phyloP scores from a whole-genome alignment of 2,797 vertebrate species.

The Vireo griseus region DNA sequence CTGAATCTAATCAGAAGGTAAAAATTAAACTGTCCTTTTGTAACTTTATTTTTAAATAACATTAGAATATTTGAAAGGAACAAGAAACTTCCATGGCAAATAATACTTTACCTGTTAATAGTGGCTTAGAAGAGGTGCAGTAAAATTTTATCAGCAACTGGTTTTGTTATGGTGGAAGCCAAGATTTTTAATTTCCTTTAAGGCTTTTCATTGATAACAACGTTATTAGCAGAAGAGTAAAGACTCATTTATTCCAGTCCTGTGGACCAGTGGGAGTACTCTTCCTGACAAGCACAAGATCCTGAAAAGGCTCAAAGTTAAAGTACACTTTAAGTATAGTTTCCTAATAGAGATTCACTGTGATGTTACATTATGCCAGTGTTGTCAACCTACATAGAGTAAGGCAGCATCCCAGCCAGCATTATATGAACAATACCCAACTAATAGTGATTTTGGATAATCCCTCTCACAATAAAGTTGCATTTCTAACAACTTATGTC shows the following conservation, averaged over 20 bases:
- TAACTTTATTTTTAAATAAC: background rate
- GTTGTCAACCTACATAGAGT: background rate
- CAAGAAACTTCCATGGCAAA: background rate
- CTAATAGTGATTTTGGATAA: background rate
- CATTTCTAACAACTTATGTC: background rate
- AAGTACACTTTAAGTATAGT: background rate
- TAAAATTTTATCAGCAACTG: background rate
- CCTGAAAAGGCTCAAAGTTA: background rate
- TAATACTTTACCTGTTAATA: background rate
- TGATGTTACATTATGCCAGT: background rate
- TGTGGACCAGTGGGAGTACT: background rate
- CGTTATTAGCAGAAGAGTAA: background rate
- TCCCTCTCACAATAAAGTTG: background rate
- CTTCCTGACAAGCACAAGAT: background rate
- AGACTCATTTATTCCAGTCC: background rate
- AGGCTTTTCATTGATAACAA: background rate
- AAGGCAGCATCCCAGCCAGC: background rate
- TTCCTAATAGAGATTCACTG: background rate
- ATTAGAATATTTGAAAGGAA: background rate
- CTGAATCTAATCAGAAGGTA: conserved; percentile 94
- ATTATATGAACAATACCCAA: background rate
- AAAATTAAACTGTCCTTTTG: background rate
- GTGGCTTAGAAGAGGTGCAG: background rate
- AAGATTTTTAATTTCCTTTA: background rate
- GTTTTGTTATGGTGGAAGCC: background rate